These are phyloP conservation scores for Microcebus lehilahytsara DNA, from an alignment of 2,113 vertebrate genomes.

Conservation along the genomic window DNA sequence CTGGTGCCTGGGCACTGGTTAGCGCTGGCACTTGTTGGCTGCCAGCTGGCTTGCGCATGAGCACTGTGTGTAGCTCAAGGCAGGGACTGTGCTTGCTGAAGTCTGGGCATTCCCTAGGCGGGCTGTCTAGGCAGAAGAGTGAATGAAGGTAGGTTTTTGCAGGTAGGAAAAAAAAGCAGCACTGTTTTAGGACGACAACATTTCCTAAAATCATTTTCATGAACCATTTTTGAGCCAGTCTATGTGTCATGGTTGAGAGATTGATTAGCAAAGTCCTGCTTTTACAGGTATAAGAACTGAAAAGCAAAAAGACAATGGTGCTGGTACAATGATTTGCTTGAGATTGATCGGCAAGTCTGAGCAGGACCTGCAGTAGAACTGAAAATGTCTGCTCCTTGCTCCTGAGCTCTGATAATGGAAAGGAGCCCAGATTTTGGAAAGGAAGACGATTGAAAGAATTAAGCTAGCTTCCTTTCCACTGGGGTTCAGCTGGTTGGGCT, in stretches of 20 bases:
- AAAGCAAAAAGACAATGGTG: background rate
- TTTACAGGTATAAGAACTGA: constrained; percentile 5
- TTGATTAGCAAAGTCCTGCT: background rate
- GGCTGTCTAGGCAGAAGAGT: background rate
- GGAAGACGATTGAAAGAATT: background rate
- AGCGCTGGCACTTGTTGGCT: background rate
- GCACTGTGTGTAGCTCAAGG: background rate
- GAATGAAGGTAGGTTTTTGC: background rate
- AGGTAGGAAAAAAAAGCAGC: background rate
- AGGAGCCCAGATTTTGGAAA: background rate
- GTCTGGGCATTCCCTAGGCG: background rate
- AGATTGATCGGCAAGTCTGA: background rate
- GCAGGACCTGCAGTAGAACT: background rate
- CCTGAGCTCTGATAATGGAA: background rate
- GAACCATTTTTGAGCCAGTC: background rate
- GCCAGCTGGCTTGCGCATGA: background rate
- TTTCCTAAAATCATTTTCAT: background rate
- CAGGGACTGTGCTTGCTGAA: background rate
- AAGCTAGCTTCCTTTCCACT: background rate
- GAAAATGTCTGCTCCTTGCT: background rate
- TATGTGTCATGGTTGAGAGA: background rate
- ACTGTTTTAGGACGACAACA: background rate
- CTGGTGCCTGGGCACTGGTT: too few species aligned
- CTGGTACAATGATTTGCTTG: background rate
- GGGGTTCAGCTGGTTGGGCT: background rate